Base-by-base conservation (phyloP, 2,797 vertebrate species). In the Nannoperca australis region DNA sequence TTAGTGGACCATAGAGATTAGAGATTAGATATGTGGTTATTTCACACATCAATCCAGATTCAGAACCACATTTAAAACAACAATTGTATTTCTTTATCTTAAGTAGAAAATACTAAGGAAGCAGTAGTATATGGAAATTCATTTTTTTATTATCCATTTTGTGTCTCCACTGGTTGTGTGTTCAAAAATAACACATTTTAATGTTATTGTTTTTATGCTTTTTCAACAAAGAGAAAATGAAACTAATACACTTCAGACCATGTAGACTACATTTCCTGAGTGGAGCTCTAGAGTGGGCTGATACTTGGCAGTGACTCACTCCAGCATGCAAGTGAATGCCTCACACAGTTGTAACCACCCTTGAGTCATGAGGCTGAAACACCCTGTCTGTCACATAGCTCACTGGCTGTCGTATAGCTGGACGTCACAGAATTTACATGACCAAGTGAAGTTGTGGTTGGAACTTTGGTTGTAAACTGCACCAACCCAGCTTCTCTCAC, bases 361-460 rank as follows among this genome's bases (percentile, higher is more conserved):
- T 45, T 71, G 63, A 63, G 40, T 87, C 87, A 85, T 69, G 70
- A 82, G 75, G 73, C 17, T 55, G 30, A 7, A 70, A 38, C 66
- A 61, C 30, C 7, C 47, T 1, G 47, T 63, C 59, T 71, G 78
- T 78, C 54, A 24, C 79, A 66, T 49, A 72, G 60, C 69, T 76
- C 69, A 49, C 6, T 76, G 73, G 64, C 34, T 75, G 69, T 84
- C 79, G 60, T 74, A 70, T 20, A 70, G 54, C 51, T 83, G n/a
- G 20, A 65, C 70, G 70, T 84, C 85, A 84, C 78, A 77, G 22
- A 9, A 30, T 79, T 85, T 76, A 81, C 78, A 83, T 18, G 58
- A 84, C 80, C 70, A 7, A 42, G 34, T 40, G 72, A 18, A 54
- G 60, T 36, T 79, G 74, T 32, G 87, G 87, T 72, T 64, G 44